Base-by-base conservation (phyloP, 2,113 vertebrate genomes). In the Hypocryptadius cinnamomeus region DNA sequence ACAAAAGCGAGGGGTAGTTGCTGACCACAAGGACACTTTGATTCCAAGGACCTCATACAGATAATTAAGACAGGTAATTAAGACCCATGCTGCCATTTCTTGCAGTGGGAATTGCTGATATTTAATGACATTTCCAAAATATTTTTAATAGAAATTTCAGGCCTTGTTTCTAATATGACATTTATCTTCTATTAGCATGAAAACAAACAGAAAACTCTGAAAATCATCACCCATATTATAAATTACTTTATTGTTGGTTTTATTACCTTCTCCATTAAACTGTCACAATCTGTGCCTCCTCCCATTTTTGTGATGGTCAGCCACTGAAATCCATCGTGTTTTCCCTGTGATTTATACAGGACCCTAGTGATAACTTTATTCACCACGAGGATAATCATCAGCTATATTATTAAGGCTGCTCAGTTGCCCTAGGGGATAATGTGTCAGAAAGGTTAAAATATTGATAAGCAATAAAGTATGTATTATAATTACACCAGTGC, bases 141-240 rank as follows among this genome's bases (percentile, higher is more conserved):
- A 95, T 93, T 97, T 97, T 96, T 90, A 96, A 92, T 91, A 94
- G 85, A 92, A 94, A 89, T 95, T 92, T 94, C 90, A 94, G 74
- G 65, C 91, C 86, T 92, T 64, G 53, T 96, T 96, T 93, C 87
- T 93, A 91, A 91, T 96, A 94, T 90, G 94, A 93, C 94, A 95
- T 95, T 92, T 93, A 77, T 96, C 96, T 97, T 95, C 92, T 82
- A 95, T 97, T 94, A 95, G 80, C 87, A 60, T 66, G 64, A 95
- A 96, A 97, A 95, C 88, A 95, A 97, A 93, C 65, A 87, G 56
- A 94, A 92, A 87, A 78, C 54, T 53, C 79, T 73, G 76, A 78
- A 84, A 94, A 94, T 87, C 92, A 79, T 11, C 45, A 63, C 90
- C 79, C 92, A 59, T 92, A 77, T 93, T 96, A 90, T 77, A 94